phyloP scores from a whole-genome alignment of 2,888 invertebrate species.

The Myopa tessellatipennis region DNA sequence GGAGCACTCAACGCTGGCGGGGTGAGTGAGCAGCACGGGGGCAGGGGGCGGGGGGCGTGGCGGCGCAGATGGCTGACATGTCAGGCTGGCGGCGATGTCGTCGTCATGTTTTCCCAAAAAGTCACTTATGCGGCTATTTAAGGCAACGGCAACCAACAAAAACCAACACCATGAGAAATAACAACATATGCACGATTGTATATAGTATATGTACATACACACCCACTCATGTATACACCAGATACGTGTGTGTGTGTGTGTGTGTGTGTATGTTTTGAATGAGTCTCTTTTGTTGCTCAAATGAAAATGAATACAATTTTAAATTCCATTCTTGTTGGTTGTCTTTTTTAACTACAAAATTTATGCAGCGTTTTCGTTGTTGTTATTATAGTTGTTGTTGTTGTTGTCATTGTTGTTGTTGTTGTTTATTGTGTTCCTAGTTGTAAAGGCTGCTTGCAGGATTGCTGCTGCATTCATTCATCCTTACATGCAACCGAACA shows the following conservation, averaged over 20 bases:
- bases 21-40: background rate
- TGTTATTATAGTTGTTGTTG: background rate
- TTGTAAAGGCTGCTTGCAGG: background rate
- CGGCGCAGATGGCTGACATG: conserved; percentile 17
- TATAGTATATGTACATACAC: no score
- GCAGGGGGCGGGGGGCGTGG: background rate
- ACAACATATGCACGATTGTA: background rate
- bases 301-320: conserved; percentile 45
- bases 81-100: conserved; percentile 37
- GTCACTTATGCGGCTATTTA: conserved; percentile 39
- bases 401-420: conserved; percentile 8
- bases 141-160: conserved; percentile 16
- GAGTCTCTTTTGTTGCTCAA: conserved; percentile 38
- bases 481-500: background rate
- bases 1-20: background rate
- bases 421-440: conserved; percentile 2
- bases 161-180: background rate
- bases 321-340: conserved; percentile 23
- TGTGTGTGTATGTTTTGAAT: background rate
- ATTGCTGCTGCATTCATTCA: background rate
- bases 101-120: conserved; percentile 35
- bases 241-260: background rate
- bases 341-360: background rate
- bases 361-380: conserved; percentile 26
- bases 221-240: background rate